These are phyloP conservation scores for Tragelaphus oryx DNA, from an alignment of 2,797 vertebrate species.

Conservation along the genomic window DNA sequence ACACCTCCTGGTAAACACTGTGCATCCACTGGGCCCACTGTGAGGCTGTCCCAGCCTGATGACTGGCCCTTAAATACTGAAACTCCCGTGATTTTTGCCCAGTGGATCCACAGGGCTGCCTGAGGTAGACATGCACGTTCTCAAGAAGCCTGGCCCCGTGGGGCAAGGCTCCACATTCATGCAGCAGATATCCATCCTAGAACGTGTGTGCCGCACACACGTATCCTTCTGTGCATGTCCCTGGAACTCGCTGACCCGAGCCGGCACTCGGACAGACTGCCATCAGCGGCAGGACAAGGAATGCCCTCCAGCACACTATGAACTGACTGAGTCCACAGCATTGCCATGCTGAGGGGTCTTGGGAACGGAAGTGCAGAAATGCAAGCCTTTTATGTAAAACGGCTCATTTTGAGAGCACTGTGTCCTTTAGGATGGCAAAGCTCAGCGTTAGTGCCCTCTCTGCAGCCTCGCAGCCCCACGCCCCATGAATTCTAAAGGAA, in stretches of 20 bases:
- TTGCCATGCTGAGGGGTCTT: too few relatives aligned
- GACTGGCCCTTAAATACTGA: rapidly evolving
- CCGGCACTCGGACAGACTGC: neutral
- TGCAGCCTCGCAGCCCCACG: neutral
- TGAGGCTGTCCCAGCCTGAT: rapidly evolving
- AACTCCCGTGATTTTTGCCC: neutral
- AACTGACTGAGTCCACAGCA: neutral
- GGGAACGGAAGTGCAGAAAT: neutral
- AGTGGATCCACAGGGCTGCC: neutral
- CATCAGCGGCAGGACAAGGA: neutral
- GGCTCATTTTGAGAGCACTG: neutral
- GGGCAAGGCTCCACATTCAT: neutral
- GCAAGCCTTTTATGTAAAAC: neutral
- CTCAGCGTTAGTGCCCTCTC: rapidly evolving
- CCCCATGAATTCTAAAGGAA: neutral
- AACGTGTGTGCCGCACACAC: neutral
- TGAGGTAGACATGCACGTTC: neutral
- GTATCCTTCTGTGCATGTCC: neutral
- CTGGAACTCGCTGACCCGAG: neutral
- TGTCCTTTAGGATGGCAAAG: neutral
- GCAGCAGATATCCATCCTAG: neutral
- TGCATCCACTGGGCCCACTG: rapidly evolving
- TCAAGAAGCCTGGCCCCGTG: neutral
- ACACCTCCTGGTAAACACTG: rapidly evolving
- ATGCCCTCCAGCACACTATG: too few relatives aligned